Percentiles rank a stretch among this genome's conserved stretches.
These are phyloP conservation scores for Zelostemma sp. DNA, from an alignment of 1,140 invertebrate genomes.

Conservation along the genomic window DNA sequence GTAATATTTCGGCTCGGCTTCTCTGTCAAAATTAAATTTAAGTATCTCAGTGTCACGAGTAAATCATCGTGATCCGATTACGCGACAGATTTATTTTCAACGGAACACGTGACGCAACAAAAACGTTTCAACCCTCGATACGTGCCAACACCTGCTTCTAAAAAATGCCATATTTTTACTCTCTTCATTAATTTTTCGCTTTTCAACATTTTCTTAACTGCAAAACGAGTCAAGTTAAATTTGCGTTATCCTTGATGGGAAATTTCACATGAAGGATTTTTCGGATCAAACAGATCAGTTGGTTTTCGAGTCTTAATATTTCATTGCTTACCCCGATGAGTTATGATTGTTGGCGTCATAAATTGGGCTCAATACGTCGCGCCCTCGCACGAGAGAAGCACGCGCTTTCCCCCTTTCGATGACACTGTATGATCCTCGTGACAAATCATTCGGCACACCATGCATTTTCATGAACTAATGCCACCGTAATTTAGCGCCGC, in stretches of 20 bases:
- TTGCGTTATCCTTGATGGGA: neutral
- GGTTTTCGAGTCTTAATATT: slow-evolving; percentile 19
- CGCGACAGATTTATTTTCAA: slow-evolving; percentile 64
- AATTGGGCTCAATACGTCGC: slow-evolving; percentile 17
- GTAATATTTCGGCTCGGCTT: slow-evolving; percentile 12
- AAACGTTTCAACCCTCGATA: slow-evolving; percentile 60
- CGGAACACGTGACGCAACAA: slow-evolving; percentile 66
- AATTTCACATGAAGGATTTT: too few species aligned
- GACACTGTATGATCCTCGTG: slow-evolving; percentile 45
- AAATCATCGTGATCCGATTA: slow-evolving; percentile 60
- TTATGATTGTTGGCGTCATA: slow-evolving; percentile 29
- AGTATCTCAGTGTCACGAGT: slow-evolving; percentile 41
- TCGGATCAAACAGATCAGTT: too few species aligned
- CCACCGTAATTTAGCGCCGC: slow-evolving; percentile 52
- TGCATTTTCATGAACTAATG: slow-evolving; percentile 52
- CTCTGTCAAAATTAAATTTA: slow-evolving; percentile 25
- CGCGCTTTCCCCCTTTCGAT: slow-evolving; percentile 17
- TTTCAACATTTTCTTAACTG: neutral
- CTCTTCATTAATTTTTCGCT: slow-evolving; percentile 28
- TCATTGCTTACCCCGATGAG: slow-evolving; percentile 31
- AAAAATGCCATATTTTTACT: slow-evolving; percentile 19
- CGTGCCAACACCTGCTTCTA: slow-evolving; percentile 60
- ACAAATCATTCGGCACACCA: slow-evolving; percentile 52
- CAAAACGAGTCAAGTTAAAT: neutral
- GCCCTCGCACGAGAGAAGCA: slow-evolving; percentile 18